Evolutionary conservation across 2,797 vertebrate species (phyloP), one percentile per base, ranked within the genome.

Genomic region (Telmatherina bonti): DNA sequence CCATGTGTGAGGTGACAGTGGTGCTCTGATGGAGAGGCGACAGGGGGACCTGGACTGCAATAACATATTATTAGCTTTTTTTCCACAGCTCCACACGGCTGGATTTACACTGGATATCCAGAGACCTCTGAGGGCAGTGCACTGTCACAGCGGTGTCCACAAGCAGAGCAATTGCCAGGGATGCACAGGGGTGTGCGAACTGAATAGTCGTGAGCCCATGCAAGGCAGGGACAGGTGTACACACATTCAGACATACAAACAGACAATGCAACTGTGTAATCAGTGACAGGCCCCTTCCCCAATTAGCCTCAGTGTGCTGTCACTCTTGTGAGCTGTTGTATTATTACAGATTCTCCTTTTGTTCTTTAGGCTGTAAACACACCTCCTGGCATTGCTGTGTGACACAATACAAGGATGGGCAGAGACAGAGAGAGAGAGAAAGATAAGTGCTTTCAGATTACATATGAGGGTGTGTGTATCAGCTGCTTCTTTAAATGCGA

Each of bases 31-130:
- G 92, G 92, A 94, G 93, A 91, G 90, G 91, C 91, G 85, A 92
- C 92, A 90, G 89, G 90, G 85, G 88, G 90, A 94, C 92, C 93
- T 73, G 72, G 81, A 89, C 91, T 91, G 93, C 93, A 95, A 95
- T 95, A 95, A 95, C 90, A 92, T 93, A 93, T 95, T 95, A 95
- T 95, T 95, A 95, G 93, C 93, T 95, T 94, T 93, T 94, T 93
- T 92, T 89, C 88, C 91, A 89, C 90, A 86, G 91, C 91, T 93
- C 89, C 88, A 89, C 90, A 83, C 91, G 89, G 93, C 84, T 91
- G 94, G 94, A 93, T 94, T 94, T 95, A 94, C 89, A 90, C 92
- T 91, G 93, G 94, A 93, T 94, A 94, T 95, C 92, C 92, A 89
- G 86, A 92, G 91, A 93, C 93, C 93, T 95, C 83, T 8, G 81